Conservation (phyloP, 2,113 vertebrate species). For the Pyrgilauda ruficollis region DNA sequence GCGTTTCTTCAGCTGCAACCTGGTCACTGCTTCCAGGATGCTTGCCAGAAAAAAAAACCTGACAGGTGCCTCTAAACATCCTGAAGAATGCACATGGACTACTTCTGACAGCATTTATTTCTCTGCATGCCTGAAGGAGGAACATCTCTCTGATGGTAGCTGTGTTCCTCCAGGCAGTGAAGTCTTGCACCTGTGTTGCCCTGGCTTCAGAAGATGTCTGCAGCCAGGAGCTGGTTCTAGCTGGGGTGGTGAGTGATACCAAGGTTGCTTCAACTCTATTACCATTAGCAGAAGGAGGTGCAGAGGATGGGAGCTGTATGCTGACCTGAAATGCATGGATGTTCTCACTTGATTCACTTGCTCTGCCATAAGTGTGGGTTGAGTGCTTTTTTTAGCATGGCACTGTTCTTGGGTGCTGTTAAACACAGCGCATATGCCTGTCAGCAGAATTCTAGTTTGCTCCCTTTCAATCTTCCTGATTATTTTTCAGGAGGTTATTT, state of each 20-base stretch:
- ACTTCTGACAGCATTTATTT: not conserved
- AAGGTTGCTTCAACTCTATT: not conserved
- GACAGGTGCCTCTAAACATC: not conserved
- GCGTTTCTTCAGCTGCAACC: not conserved
- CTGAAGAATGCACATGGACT: not conserved
- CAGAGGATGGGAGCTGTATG: not conserved
- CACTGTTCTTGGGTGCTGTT: not conserved
- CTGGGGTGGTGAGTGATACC: not conserved
- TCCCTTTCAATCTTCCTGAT: not conserved
- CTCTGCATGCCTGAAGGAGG: not conserved
- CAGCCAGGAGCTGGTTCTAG: not conserved
- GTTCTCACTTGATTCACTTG: not conserved
- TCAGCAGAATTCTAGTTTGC: not conserved
- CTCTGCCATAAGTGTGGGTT: not conserved
- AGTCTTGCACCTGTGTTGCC: accelerated
- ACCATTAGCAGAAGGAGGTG: not conserved
- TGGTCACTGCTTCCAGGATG: not conserved
- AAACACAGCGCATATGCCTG: not conserved
- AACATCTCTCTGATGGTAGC: not conserved
- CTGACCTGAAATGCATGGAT: not conserved
- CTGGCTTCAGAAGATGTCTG: not conserved
- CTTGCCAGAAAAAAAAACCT: not conserved
- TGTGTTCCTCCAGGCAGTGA: not conserved
- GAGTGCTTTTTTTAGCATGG: not conserved
- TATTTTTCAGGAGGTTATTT: constrained; percentile 8